Evolutionary conservation across 2,797 vertebrate genomes (phyloP), one percentile per base, ranked within the genome.

Genomic region (Pipistrellus nathusii): DNA sequence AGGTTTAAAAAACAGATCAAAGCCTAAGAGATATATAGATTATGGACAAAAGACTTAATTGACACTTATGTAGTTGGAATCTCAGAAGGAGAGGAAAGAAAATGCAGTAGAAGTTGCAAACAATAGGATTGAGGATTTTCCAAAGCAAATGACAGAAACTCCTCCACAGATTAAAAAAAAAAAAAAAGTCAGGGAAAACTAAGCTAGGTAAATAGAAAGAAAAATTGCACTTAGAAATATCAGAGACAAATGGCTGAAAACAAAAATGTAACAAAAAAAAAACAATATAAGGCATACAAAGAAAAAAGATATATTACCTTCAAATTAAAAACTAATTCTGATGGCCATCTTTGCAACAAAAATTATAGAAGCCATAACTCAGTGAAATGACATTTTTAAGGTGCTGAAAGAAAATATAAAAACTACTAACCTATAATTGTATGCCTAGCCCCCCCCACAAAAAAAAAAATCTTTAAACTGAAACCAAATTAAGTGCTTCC

Each of bases 61-160:
- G 59, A 62, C 23, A 72, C 7, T 90, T 90, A n/a, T 6, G 8
- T 35, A 86, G 78, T 1, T 69, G 2, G 20, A 75, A 83, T 57
- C 6, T 1, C 17, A 88, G 23, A 82, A 75, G 21, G 21, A 55
- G 15, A 21, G 6, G 32, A 68, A 30, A 66, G 41, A 87, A 92
- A 73, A 53, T 85, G 13, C 13, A 90, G 15, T 6, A 57, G 14
- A 95, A 87, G 9, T 71, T 66, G 83, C 4, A 81, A 91, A 25
- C 9, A 44, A 77, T 57, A 83, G 17, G 38, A 8, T 5, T 46
- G 35, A 78, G 46, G 46, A n/a, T 71, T 55, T 93, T 78, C 46
- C 46, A 83, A 89, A 91, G 62, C 44, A 71, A 5, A 46, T 92
- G 69, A 69, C 4, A 93, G 44, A 86, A 78, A 82, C 88, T 21